Evolutionary conservation across 2,888 invertebrate species (phyloP).

Genomic region (Uloborus plumipes): DNA sequence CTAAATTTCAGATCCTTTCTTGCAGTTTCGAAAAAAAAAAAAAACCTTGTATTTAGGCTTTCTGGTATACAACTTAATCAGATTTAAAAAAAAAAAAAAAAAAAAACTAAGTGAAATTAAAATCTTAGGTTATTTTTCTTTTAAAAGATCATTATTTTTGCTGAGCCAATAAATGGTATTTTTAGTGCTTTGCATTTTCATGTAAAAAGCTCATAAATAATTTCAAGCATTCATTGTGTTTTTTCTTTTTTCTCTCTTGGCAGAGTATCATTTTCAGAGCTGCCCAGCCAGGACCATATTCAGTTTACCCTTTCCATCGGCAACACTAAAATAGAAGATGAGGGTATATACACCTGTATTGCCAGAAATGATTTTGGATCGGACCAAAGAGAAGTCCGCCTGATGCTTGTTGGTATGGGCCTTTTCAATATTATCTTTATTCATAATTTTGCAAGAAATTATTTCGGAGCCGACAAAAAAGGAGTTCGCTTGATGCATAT

Average conservation of each 20-base stretch:
- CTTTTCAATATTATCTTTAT: not conserved
- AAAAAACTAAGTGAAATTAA: no score
- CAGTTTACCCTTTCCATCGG: conserved; percentile 69
- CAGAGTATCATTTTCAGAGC: conserved; percentile 26
- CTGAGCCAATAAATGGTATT: no score
- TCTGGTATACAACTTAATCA: no score
- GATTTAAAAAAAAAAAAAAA: not conserved
- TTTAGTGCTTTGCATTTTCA: no score
- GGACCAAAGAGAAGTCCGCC: conserved; percentile 49
- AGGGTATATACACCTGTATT: conserved; percentile 70
- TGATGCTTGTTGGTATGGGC: conserved; percentile 58
- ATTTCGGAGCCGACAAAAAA: conserved; percentile 68
- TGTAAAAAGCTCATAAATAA: no score
- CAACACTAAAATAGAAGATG: conserved; percentile 69
- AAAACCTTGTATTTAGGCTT: no score
- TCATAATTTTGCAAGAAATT: conserved; percentile 69
- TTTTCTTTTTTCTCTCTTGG: conserved; percentile 7
- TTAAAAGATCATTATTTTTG: not conserved
- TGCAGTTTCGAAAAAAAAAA: no score
- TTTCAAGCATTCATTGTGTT: no score
- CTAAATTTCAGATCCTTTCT: no score
- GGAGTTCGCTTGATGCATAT: conserved; percentile 51
- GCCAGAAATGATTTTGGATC: conserved; percentile 71
- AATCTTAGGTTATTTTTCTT: not conserved
- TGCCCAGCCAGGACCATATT: conserved; percentile 66